Conservation (phyloP, 2,797 vertebrate species). For the Onychomys leucogaster region DNA sequence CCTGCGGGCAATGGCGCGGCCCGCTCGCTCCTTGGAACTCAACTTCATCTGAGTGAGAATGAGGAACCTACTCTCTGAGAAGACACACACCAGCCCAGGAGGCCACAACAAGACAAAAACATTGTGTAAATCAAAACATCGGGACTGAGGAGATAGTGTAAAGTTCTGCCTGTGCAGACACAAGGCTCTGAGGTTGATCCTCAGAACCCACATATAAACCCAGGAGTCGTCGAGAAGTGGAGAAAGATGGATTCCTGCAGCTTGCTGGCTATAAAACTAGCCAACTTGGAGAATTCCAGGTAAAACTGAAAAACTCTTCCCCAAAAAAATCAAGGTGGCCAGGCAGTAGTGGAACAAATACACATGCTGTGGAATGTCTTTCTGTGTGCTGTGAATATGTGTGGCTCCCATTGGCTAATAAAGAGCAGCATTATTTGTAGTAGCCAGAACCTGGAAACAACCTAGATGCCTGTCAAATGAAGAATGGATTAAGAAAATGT, state of each 20-base stretch:
- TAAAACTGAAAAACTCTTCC: neutral
- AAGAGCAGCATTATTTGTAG: no score
- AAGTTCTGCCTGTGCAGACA: neutral
- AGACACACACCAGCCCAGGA: neutral
- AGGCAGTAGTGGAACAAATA: no score
- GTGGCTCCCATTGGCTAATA: no score
- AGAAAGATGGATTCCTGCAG: neutral
- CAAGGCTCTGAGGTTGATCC: neutral
- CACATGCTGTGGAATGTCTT: no score
- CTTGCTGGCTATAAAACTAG: neutral
- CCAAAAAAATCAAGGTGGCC: neutral
- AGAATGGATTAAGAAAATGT: no score
- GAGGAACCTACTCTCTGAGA: constrained; percentile 1
- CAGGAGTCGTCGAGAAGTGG: no score
- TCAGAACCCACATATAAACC: neutral
- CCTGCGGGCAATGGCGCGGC: neutral
- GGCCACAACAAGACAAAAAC: constrained; percentile 36
- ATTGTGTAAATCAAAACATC: neutral
- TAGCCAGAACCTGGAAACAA: no score
- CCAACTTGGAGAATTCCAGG: neutral
- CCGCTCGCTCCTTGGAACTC: constrained; percentile 17
- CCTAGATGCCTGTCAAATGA: no score
- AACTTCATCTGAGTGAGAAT: neutral
- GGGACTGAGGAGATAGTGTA: neutral
- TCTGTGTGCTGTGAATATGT: no score